Evolutionary conservation across 2,113 vertebrate species (phyloP).

Genomic region (Myanophis thanlyinensis): DNA sequence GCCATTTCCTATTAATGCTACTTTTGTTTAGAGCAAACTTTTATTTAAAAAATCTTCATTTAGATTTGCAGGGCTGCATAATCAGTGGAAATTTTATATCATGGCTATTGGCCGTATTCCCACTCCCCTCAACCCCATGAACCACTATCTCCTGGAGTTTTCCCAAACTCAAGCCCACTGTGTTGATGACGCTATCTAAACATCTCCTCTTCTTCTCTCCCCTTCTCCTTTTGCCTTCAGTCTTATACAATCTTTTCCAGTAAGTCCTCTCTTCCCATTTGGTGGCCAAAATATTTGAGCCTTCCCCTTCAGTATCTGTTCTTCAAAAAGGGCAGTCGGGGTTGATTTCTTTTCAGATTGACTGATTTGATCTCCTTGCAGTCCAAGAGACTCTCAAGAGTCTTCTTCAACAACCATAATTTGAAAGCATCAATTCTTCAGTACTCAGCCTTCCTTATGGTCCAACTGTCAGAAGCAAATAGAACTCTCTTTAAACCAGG

Average conservation of each 20-base stretch:
- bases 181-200: not conserved
- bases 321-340: not conserved
- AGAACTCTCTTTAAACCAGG: not conserved
- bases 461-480: not conserved
- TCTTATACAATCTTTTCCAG: not conserved
- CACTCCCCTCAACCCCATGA: not conserved
- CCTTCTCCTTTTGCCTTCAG: not conserved
- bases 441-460: not conserved
- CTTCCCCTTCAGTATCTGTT: not conserved
- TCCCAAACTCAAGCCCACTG: not conserved
- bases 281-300: not conserved
- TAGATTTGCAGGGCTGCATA: constrained; percentile 6
- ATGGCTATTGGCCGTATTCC: constrained; percentile 28
- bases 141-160: not conserved
- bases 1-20: constrained; percentile 27
- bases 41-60: constrained; percentile 34
- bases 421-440: not conserved
- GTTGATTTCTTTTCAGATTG: not conserved
- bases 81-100: constrained; percentile 5
- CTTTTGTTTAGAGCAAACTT: constrained; percentile 12
- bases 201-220: not conserved
- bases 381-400: not conserved
- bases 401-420: not conserved
- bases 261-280: not conserved
- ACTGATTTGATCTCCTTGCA: not conserved